These are phyloP conservation scores for Bagarius yarrelli DNA, from an alignment of 2,113 vertebrate species.

Conservation along the genomic window DNA sequence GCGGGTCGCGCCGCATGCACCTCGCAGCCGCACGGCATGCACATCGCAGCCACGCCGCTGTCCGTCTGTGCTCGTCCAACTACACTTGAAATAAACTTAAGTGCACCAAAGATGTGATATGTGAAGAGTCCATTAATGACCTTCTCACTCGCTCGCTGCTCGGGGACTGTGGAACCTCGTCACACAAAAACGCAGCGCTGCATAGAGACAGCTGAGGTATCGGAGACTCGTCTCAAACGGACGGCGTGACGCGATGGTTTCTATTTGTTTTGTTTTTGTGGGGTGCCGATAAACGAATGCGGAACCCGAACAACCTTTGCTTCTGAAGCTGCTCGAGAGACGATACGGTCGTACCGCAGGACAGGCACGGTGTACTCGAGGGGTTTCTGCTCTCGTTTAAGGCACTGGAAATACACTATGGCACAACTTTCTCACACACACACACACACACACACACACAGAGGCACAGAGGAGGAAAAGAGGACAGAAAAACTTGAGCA, in stretches of 20 bases:
- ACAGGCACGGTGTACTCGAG: conserved; percentile 68
- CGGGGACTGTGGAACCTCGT: background rate
- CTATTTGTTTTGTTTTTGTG: conserved; percentile 5
- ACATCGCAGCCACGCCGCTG: no score
- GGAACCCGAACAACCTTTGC: conserved; percentile 47
- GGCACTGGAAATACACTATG: conserved; percentile 78
- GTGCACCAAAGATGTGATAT: no score
- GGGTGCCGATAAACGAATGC: background rate
- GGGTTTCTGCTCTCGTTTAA: conserved; percentile 64
- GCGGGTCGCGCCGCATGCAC: no score
- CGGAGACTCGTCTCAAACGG: conserved; percentile 48
- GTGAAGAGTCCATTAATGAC: no score
- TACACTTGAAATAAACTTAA: no score
- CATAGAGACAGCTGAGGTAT: conserved; percentile 66
- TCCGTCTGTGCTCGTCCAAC: no score
- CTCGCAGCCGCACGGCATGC: no score
- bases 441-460: conserved; percentile 55
- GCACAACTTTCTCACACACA: conserved; percentile 56
- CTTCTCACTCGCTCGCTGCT: no score
- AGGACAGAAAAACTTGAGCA: conserved; percentile 4
- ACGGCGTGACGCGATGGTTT: background rate
- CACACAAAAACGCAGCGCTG: conserved; percentile 26
- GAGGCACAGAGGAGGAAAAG: conserved; percentile 51
- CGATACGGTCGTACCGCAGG: conserved; percentile 72
- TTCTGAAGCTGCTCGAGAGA: conserved; percentile 65